Evolutionary conservation across 2,888 invertebrate species (phyloP).

Genomic region (Drosophila borborema): DNA sequence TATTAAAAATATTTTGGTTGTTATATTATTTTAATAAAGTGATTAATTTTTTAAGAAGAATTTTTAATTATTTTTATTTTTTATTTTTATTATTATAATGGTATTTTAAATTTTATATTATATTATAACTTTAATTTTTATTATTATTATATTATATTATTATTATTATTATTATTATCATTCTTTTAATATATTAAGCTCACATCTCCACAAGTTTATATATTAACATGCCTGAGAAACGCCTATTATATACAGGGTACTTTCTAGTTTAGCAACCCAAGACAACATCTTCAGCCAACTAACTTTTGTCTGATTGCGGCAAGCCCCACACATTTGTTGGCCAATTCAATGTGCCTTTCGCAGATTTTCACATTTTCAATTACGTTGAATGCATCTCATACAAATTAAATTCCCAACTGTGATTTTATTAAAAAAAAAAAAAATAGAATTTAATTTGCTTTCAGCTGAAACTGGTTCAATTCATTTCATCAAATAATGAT

Average conservation of each 20-base stretch:
- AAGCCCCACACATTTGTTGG: background rate
- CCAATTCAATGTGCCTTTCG: background rate
- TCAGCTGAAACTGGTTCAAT: background rate
- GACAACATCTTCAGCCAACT: background rate
- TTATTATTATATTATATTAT: background rate
- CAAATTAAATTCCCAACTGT: background rate
- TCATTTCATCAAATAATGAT: background rate
- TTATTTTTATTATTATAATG: too few relatives aligned
- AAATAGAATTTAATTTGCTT: slow-evolving; percentile 10
- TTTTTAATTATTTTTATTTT: too few relatives aligned
- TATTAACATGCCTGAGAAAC: background rate
- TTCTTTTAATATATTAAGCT: background rate
- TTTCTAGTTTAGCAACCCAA: background rate
- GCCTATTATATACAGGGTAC: background rate
- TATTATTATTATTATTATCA: background rate
- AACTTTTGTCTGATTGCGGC: slow-evolving; percentile 1
- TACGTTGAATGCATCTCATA: slow-evolving; percentile 29
- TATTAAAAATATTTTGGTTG: too few relatives aligned
- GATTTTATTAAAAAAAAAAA: slow-evolving; percentile 4
- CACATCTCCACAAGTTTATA: background rate
- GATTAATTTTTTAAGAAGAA: too few relatives aligned
- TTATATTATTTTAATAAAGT: too few relatives aligned
- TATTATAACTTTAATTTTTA: too few relatives aligned
- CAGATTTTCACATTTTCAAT: slow-evolving; percentile 22
- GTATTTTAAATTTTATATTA: background rate